Conservation (phyloP, 1,140 invertebrate species). For the Cydia strobilella region DNA sequence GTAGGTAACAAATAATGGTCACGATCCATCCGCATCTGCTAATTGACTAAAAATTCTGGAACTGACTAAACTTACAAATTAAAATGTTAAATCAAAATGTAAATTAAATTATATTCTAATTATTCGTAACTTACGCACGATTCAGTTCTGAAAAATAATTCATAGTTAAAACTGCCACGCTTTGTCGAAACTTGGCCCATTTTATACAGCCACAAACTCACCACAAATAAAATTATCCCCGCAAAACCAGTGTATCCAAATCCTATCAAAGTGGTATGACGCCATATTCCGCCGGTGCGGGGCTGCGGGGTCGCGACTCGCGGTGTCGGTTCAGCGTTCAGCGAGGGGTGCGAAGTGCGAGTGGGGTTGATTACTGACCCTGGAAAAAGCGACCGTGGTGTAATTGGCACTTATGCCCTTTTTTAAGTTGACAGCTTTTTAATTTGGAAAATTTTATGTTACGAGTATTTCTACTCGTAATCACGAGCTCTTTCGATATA, state of each 20-base stretch:
- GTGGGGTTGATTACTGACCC: background rate
- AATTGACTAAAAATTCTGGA: too few species aligned
- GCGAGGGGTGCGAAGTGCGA: too few species aligned
- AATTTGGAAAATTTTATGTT: too few species aligned
- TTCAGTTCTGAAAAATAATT: too few species aligned
- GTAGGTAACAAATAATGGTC: too few species aligned
- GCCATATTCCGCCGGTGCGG: constrained; percentile 6
- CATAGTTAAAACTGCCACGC: background rate
- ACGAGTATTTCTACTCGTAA: too few species aligned
- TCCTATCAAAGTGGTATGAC: constrained; percentile 14
- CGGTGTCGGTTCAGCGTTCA: background rate
- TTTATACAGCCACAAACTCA: background rate
- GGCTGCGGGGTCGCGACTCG: too few species aligned
- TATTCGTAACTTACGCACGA: background rate
- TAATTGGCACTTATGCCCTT: background rate
- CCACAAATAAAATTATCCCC: background rate
- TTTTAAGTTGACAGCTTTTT: background rate
- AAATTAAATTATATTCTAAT: background rate
- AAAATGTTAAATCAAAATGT: too few species aligned
- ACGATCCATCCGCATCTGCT: too few species aligned
- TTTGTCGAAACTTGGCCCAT: background rate
- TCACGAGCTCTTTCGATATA: too few species aligned
- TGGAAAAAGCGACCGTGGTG: background rate
- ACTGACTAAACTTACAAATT: too few species aligned
- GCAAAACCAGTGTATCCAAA: constrained; percentile 18